Evolutionary conservation across 1,140 invertebrate species (phyloP).

Genomic region (Drosophila ficusphila): DNA sequence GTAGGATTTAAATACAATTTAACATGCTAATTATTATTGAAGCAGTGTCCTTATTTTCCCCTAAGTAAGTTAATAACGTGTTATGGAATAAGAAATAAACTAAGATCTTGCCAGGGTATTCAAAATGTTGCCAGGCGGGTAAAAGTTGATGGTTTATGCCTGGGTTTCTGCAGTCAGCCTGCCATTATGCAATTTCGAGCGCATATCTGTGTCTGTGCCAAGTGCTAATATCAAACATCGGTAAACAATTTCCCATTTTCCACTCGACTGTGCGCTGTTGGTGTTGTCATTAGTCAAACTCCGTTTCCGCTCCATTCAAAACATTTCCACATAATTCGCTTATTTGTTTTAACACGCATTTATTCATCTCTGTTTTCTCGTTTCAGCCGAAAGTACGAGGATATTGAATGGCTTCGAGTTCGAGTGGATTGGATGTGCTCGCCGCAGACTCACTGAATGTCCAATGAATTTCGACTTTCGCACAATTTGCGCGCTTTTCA

Average conservation of each 20-base stretch:
- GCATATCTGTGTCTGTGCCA: slow-evolving; percentile 11
- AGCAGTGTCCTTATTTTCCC: too few relatives aligned
- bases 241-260: slow-evolving; percentile 46
- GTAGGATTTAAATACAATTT: too few relatives aligned
- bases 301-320: slow-evolving; percentile 48
- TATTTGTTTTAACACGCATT: slow-evolving; percentile 55
- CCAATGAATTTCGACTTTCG: slow-evolving; percentile 40
- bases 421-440: slow-evolving; percentile 7
- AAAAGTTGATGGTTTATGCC: slow-evolving; percentile 58
- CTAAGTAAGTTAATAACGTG: not conserved
- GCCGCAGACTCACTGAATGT: slow-evolving; percentile 18
- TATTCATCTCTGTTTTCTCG: slow-evolving; percentile 18
- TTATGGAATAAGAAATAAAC: not conserved
- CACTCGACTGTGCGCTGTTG: not conserved
- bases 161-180: slow-evolving; percentile 22
- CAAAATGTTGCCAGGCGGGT: slow-evolving; percentile 58
- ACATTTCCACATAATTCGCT: slow-evolving; percentile 21
- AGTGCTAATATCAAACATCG: slow-evolving; percentile 69
- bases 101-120: slow-evolving; percentile 3
- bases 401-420: slow-evolving; percentile 7
- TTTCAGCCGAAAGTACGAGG: slow-evolving; percentile 32
- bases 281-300: slow-evolving; percentile 62
- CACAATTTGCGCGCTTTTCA: slow-evolving; percentile 49
- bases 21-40: too few relatives aligned
- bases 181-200: slow-evolving; percentile 57